phyloP scores from a whole-genome alignment of 2,888 invertebrate genomes.

The Lissocephala sabroskyi region DNA sequence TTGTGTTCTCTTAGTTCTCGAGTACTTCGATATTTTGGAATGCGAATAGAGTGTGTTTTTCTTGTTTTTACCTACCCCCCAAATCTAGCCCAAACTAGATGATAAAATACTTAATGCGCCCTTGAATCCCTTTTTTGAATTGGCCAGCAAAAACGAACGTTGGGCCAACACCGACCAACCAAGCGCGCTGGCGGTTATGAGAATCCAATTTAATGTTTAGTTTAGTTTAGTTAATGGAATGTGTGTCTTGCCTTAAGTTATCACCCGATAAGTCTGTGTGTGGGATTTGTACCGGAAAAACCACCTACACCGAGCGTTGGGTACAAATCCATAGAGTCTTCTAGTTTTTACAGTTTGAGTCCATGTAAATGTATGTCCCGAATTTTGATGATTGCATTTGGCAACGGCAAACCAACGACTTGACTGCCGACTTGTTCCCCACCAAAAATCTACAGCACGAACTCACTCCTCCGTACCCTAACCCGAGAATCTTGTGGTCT shows the following conservation, averaged over 20 bases:
- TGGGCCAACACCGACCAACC: too few species aligned
- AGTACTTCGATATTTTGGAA: constrained; percentile 36
- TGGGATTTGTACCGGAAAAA: constrained; percentile 36
- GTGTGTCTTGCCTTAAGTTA: too few species aligned
- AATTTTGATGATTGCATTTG: constrained; percentile 13
- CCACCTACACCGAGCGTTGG: constrained; percentile 19
- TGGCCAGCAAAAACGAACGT: too few species aligned
- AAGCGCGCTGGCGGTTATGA: background rate
- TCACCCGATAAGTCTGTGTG: constrained; percentile 21
- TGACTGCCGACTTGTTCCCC: constrained; percentile 33
- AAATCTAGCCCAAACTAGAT: constrained; percentile 3
- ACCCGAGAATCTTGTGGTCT: constrained; percentile 11
- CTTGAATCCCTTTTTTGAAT: background rate
- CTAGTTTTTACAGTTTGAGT: background rate
- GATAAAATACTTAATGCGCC: constrained; percentile 30
- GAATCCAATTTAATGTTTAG: constrained; percentile 23
- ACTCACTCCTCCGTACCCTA: constrained; percentile 2
- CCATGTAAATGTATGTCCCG: constrained; percentile 2
- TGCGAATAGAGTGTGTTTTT: too few species aligned
- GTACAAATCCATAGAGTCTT: constrained; percentile 27
- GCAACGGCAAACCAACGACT: constrained; percentile 39
- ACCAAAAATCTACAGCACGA: constrained; percentile 29
- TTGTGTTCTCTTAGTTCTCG: constrained; percentile 41
- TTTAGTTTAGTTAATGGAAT: constrained; percentile 54
- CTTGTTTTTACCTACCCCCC: background rate